Evolutionary conservation across 2,113 vertebrate species (phyloP).

Genomic region (Lontra canadensis): DNA sequence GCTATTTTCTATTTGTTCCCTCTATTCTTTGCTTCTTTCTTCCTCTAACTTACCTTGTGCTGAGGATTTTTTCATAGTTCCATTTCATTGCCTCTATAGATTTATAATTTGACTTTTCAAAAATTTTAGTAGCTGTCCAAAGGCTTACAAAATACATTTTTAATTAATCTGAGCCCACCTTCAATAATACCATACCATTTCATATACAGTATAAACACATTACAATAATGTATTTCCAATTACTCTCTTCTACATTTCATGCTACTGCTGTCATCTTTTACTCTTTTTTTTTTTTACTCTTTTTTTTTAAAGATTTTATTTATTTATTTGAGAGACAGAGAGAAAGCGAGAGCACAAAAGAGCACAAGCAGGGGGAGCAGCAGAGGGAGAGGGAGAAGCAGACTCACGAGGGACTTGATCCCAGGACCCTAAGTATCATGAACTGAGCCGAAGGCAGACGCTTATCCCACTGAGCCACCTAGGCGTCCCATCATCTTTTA

Average conservation of each 20-base stretch:
- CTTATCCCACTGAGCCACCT: not conserved
- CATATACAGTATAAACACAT: not conserved
- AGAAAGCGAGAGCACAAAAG: not conserved
- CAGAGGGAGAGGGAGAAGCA: not conserved
- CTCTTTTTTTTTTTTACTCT: not conserved
- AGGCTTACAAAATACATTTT: not conserved
- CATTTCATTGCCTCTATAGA: not conserved
- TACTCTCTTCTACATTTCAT: not conserved
- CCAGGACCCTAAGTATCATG: not conserved
- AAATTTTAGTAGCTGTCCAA: not conserved
- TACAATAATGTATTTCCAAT: not conserved
- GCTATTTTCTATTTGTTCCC: not conserved
- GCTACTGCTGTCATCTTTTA: not conserved
- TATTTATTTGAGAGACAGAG: not conserved
- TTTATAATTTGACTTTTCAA: not conserved
- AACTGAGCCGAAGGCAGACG: not conserved
- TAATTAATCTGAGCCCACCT: not conserved
- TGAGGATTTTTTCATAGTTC: not conserved
- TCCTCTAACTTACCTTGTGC: not conserved
- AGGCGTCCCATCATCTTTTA: not conserved
- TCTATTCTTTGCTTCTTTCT: not conserved
- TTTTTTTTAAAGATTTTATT: not conserved
- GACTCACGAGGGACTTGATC: not conserved
- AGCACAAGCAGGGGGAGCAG: not conserved
- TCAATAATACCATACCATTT: not conserved